A percentile compares a stretch with the other conserved stretches of the same genome.
phyloP scores from a whole-genome alignment of 2,888 invertebrate species.

The Cryptophagus acutangulus region DNA sequence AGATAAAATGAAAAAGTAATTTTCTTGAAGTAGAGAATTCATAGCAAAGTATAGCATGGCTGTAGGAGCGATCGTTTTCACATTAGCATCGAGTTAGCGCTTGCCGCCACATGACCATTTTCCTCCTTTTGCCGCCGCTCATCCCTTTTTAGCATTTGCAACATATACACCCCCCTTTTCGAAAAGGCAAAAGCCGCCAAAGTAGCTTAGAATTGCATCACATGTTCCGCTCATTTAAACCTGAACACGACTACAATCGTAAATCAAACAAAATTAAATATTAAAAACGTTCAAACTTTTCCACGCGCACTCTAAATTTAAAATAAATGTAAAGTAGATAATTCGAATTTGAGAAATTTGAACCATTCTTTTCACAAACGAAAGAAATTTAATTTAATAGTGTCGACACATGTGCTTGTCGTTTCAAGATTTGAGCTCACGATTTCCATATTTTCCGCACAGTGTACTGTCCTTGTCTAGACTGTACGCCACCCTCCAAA shows the following conservation, averaged over 20 bases:
- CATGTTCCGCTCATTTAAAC: slow-evolving; percentile 31
- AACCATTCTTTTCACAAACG: slow-evolving; percentile 46
- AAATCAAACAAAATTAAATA: slow-evolving; percentile 52
- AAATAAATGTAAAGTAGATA: slow-evolving; percentile 52
- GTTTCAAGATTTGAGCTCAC: slow-evolving; percentile 44
- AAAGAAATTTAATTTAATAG: slow-evolving; percentile 50
- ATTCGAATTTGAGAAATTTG: slow-evolving; percentile 50
- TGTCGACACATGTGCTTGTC: slow-evolving; percentile 49
- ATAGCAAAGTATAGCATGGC: slow-evolving; percentile 47
- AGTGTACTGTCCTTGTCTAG: slow-evolving; percentile 25
- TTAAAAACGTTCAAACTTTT: slow-evolving; percentile 49
- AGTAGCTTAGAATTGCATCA: slow-evolving; percentile 22
- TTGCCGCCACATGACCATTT: slow-evolving; percentile 43
- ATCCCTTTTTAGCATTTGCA: slow-evolving; percentile 10
- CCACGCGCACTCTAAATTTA: slow-evolving; percentile 48
- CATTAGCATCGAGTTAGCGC: slow-evolving; percentile 49
- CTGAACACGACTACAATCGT: slow-evolving; percentile 47
- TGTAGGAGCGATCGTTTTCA: slow-evolving; percentile 45
- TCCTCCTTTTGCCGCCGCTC: slow-evolving; percentile 16
- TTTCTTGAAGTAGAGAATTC: slow-evolving; percentile 48
- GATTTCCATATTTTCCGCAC: slow-evolving; percentile 39
- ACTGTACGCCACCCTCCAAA: slow-evolving; percentile 13
- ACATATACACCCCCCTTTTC: neutral
- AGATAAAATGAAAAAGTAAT: slow-evolving; percentile 50
- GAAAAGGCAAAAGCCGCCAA: slow-evolving; percentile 10